Evolutionary conservation across 2,113 vertebrate genomes (phyloP).

Genomic region (Neotoma lepida): DNA sequence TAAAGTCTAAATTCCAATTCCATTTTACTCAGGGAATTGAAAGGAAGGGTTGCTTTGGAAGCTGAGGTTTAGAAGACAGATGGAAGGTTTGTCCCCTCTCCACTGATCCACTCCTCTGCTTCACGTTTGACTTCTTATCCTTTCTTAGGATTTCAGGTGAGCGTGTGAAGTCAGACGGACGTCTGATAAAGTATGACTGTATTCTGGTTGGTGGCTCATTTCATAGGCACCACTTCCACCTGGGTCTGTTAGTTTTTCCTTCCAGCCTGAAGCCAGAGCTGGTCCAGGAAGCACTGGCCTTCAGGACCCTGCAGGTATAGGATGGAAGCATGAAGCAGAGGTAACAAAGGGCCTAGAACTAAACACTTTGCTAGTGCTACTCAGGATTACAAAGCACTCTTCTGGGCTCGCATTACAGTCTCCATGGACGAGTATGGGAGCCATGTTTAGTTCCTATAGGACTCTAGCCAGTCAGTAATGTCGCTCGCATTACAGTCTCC

Average conservation of each 20-base stretch:
- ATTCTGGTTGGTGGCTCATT: background rate
- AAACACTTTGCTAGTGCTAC: background rate
- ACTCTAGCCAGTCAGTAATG: background rate
- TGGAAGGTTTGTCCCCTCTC: background rate
- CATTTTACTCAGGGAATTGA: slow-evolving; percentile 26
- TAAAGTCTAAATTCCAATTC: background rate
- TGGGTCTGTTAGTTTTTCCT: background rate
- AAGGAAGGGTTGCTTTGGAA: slow-evolving; percentile 27
- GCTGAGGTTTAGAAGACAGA: background rate
- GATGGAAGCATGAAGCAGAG: background rate
- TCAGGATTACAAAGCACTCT: background rate
- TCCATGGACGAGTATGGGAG: background rate
- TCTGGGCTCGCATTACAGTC: background rate
- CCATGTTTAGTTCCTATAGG: background rate
- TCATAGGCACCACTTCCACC: background rate
- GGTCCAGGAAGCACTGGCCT: background rate
- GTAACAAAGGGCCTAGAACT: background rate
- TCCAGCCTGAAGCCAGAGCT: accelerated
- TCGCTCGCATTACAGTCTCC: background rate
- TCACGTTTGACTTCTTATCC: background rate
- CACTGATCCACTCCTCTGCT: background rate
- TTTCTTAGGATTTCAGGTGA: background rate
- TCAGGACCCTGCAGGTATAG: background rate
- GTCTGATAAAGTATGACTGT: background rate
- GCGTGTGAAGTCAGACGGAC: background rate